phyloP scores from a whole-genome alignment of 2,113 vertebrate species.

The Notothenia rossii region DNA sequence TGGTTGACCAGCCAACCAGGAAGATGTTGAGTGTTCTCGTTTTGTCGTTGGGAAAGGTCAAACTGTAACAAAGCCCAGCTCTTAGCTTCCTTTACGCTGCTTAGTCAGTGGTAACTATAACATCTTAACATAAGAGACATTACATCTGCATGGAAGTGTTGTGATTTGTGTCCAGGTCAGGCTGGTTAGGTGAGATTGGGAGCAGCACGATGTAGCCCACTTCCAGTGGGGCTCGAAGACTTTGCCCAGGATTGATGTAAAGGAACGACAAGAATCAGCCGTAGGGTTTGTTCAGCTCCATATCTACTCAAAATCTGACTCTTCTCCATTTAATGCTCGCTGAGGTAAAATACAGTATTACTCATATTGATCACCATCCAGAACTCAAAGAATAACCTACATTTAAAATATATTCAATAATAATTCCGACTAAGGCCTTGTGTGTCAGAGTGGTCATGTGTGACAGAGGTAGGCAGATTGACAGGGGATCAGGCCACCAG shows the following conservation, averaged over 20 bases:
- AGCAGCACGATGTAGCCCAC: background rate
- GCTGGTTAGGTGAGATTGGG: background rate
- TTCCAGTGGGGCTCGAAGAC: background rate
- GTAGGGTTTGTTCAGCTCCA: background rate
- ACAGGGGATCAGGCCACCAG: background rate
- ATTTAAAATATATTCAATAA: conserved; percentile 10
- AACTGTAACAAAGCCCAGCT: background rate
- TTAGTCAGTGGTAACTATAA: background rate
- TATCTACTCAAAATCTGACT: background rate
- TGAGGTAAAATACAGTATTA: background rate
- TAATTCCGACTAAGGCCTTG: conserved; percentile 20
- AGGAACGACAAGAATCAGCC: background rate
- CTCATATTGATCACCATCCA: background rate
- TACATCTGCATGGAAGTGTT: background rate
- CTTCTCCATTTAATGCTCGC: background rate
- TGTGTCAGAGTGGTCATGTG: background rate
- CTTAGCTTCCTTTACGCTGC: background rate
- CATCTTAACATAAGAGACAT: background rate
- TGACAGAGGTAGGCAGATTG: conserved; percentile 16
- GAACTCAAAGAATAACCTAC: background rate
- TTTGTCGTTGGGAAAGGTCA: background rate
- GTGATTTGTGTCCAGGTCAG: background rate
- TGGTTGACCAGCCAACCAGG: background rate
- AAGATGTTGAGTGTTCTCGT: background rate
- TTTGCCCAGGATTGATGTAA: background rate